These are phyloP conservation scores for Conus canariensis DNA, from an alignment of 2,888 invertebrate genomes.

Conservation along the genomic window DNA sequence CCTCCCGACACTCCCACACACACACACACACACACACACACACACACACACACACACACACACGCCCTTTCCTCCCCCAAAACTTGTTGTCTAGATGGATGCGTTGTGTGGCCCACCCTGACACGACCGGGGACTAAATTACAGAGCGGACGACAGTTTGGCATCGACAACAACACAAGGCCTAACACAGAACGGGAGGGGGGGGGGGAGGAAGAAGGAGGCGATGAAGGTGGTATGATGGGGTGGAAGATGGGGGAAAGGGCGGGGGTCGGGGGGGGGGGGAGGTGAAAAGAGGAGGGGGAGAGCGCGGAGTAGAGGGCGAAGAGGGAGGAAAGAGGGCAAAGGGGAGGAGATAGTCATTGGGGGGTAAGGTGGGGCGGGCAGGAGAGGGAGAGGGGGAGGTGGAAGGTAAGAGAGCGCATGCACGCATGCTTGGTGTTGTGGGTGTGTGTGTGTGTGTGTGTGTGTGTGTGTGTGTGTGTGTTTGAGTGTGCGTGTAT, in stretches of 20 bases:
- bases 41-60: too few species aligned
- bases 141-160: conserved; percentile 19
- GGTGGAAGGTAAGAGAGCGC: not conserved
- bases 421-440: not conserved
- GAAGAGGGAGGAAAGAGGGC: too few species aligned
- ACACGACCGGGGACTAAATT: conserved; percentile 26
- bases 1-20: not conserved
- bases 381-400: not conserved
- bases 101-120: conserved; percentile 13
- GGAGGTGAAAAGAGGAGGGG: not conserved
- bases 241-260: not conserved
- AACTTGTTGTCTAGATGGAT: conserved; percentile 31
- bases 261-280: not conserved
- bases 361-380: not conserved
- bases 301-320: too few species aligned
- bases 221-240: not conserved
- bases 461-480: not conserved
- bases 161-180: conserved; percentile 24
- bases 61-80: not conserved
- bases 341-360: too few species aligned
- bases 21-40: too few species aligned
- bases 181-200: not conserved
- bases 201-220: not conserved
- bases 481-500: not conserved
- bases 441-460: too few species aligned